These are phyloP conservation scores for Chaetophractus vellerosus DNA, from an alignment of 2,797 vertebrate genomes.

Conservation along the genomic window DNA sequence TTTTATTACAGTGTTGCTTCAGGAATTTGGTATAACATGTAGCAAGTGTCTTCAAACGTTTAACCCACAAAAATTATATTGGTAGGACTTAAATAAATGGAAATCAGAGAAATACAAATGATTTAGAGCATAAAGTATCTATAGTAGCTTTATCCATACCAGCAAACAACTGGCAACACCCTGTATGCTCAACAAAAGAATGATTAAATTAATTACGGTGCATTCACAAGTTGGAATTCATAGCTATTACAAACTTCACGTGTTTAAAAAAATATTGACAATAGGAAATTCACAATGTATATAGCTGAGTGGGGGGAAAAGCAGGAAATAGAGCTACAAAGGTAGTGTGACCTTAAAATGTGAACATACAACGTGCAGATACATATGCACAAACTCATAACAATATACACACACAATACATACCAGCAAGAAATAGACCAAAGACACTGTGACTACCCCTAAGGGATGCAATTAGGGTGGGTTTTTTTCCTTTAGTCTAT, in stretches of 20 bases:
- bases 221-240: neutral
- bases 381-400: neutral
- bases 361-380: neutral
- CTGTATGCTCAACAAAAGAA: neutral
- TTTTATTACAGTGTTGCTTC: neutral
- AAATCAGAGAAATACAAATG: neutral
- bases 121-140: too few relatives aligned
- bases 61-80: neutral
- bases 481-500: slow-evolving; percentile 13
- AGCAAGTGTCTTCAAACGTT: neutral
- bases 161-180: neutral
- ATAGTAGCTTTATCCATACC: neutral
- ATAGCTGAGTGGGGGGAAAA: neutral
- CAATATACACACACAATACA: neutral
- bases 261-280: neutral
- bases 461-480: neutral
- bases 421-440: neutral
- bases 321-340: neutral
- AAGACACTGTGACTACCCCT: neutral
- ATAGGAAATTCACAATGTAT: neutral
- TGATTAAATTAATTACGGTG: neutral
- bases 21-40: neutral
- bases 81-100: neutral
- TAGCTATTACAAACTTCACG: neutral
- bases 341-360: neutral